A percentile compares a stretch with the other conserved stretches of the same genome.
phyloP scores from a whole-genome alignment of 2,113 vertebrate species.

The Lophochroa leadbeateri region DNA sequence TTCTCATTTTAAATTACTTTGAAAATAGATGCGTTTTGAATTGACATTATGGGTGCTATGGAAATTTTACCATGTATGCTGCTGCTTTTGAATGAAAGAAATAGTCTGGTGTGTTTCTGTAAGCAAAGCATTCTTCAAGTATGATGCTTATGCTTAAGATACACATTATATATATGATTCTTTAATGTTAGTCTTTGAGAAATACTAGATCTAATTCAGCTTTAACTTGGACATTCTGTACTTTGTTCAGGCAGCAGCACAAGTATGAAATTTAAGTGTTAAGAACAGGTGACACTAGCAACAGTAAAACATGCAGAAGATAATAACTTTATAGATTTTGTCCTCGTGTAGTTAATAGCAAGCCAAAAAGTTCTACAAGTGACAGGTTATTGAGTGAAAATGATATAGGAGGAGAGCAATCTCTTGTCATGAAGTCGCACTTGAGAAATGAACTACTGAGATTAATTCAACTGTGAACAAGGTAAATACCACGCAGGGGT shows the following conservation, averaged over 20 bases:
- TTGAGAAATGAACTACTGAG: neutral
- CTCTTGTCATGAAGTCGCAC: neutral
- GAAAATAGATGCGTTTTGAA: neutral
- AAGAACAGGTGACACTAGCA: neutral
- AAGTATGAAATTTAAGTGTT: neutral
- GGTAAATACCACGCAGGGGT: neutral
- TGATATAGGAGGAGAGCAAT: neutral
- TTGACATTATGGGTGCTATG: neutral
- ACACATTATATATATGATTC: neutral
- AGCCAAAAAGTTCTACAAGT: neutral
- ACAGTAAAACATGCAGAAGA: neutral
- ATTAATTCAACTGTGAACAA: neutral
- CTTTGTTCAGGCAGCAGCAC: neutral
- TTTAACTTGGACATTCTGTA: neutral
- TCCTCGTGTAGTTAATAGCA: neutral
- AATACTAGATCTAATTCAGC: neutral
- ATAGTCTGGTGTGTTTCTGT: neutral
- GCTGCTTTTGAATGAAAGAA: neutral
- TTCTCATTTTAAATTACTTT: neutral
- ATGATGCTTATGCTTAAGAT: neutral
- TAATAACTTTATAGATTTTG: neutral
- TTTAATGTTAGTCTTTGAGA: neutral
- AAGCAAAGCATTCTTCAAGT: neutral
- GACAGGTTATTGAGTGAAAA: neutral
- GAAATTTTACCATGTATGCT: neutral